phyloP scores from a whole-genome alignment of 2,113 vertebrate genomes.

The Macquaria australasica region DNA sequence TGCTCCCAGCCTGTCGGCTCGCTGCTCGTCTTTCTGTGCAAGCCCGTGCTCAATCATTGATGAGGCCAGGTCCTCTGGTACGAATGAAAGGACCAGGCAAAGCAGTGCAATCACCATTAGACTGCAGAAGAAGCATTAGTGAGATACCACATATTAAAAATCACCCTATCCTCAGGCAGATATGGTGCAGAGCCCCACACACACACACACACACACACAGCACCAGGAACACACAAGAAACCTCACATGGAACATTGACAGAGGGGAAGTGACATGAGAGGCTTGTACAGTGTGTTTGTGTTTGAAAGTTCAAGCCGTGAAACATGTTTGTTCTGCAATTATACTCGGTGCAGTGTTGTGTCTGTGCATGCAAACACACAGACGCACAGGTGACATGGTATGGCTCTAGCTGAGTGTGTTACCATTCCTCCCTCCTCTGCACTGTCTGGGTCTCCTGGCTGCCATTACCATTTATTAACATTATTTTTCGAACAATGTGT shows the following conservation, averaged over 20 bases:
- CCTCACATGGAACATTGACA: slow-evolving; percentile 20
- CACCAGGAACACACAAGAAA: background rate
- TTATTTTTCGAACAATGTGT: slow-evolving; percentile 9
- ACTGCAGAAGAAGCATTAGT: slow-evolving; percentile 48
- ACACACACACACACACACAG: slow-evolving; percentile 22
- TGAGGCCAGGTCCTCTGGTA: slow-evolving; percentile 68
- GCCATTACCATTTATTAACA: slow-evolving; percentile 25
- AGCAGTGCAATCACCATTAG: slow-evolving; percentile 64
- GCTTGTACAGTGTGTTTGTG: slow-evolving; percentile 19
- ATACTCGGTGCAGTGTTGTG: background rate
- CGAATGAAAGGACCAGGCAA: slow-evolving; percentile 59
- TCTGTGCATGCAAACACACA: background rate
- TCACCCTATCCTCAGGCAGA: slow-evolving; percentile 25
- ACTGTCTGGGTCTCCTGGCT: slow-evolving; percentile 21
- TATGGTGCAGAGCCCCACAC: slow-evolving; percentile 13
- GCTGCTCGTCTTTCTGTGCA: slow-evolving; percentile 56
- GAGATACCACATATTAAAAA: slow-evolving; percentile 56
- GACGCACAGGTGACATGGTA: slow-evolving; percentile 11
- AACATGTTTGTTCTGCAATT: slow-evolving; percentile 35
- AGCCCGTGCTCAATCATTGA: slow-evolving; percentile 72
- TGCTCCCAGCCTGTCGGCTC: slow-evolving; percentile 46
- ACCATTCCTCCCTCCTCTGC: slow-evolving; percentile 19
- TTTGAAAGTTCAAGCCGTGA: slow-evolving; percentile 17
- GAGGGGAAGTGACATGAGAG: slow-evolving; percentile 9
- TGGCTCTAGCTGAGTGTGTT: background rate